These are phyloP conservation scores for Phaetusa simplex DNA, from an alignment of 2,113 vertebrate species.

Conservation along the genomic window DNA sequence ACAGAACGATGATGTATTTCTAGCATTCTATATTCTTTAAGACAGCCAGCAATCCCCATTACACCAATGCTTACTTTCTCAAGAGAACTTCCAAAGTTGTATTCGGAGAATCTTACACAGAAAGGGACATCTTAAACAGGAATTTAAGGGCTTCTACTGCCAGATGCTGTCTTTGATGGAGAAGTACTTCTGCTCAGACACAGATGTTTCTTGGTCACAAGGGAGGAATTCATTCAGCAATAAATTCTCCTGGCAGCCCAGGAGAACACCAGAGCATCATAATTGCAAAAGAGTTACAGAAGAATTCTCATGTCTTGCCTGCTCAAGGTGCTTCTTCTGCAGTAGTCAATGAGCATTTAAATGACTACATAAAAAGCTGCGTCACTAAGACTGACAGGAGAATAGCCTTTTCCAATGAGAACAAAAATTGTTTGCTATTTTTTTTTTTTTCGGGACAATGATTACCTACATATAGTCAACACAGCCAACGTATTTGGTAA, in stretches of 20 bases:
- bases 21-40: neutral
- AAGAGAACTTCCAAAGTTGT: neutral
- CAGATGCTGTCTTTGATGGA: slow-evolving; percentile 2
- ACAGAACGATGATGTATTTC: neutral
- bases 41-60: neutral
- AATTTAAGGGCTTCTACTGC: neutral
- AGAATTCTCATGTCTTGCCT: neutral
- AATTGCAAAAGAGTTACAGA: neutral
- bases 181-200: neutral
- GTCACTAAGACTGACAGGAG: neutral
- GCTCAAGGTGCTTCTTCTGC: neutral
- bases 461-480: neutral
- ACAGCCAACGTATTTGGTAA: neutral
- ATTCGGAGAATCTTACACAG: neutral
- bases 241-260: neutral
- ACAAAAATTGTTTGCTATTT: neutral
- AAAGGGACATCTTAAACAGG: neutral
- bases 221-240: neutral
- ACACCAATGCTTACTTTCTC: neutral
- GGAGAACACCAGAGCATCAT: neutral
- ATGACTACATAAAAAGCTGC: neutral
- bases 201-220: neutral
- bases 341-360: neutral
- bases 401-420: neutral
- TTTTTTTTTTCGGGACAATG: neutral